Evolutionary conservation across 2,113 vertebrate genomes (phyloP).

Genomic region (Syngnathus floridae): DNA sequence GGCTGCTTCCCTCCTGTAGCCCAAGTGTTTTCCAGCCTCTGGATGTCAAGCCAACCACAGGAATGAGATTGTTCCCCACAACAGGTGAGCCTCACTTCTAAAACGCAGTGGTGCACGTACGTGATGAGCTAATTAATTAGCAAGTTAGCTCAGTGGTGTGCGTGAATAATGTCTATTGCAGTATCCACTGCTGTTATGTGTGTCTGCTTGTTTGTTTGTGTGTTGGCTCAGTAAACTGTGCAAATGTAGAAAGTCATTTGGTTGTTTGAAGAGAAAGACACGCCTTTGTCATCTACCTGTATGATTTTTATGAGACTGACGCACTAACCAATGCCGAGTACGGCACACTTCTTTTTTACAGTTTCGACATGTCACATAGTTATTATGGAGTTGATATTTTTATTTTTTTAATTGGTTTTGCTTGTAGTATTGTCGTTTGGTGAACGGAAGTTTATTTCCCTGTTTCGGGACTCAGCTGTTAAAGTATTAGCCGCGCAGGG

Average conservation of each 20-base stretch:
- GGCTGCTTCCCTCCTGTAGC: slow-evolving; percentile 50
- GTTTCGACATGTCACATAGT: not conserved
- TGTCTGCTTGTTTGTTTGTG: not conserved
- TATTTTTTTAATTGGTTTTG: not conserved
- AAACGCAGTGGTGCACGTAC: slow-evolving; percentile 6
- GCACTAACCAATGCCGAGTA: not conserved
- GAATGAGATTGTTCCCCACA: slow-evolving; percentile 34
- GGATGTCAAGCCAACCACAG: slow-evolving; percentile 32
- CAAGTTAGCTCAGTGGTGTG: slow-evolving; percentile 31
- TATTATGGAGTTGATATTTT: not conserved
- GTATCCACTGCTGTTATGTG: not conserved
- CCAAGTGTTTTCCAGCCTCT: slow-evolving; percentile 15
- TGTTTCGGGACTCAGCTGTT: slow-evolving; percentile 37
- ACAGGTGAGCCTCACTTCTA: slow-evolving; percentile 49
- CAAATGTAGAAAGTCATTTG: not conserved
- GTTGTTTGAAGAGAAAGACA: slow-evolving; percentile 33
- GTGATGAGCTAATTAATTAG: slow-evolving; percentile 36
- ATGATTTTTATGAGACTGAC: slow-evolving; percentile 5
- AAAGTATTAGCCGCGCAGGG: slow-evolving; percentile 34
- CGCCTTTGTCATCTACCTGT: slow-evolving; percentile 63
- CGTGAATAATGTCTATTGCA: slow-evolving; percentile 25
- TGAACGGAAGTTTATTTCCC: slow-evolving; percentile 34
- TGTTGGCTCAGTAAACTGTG: not conserved
- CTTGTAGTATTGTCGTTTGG: not conserved
- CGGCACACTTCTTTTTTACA: not conserved